Conservation (phyloP, 2,888 invertebrate genomes). For the Phaonia tiefii region DNA sequence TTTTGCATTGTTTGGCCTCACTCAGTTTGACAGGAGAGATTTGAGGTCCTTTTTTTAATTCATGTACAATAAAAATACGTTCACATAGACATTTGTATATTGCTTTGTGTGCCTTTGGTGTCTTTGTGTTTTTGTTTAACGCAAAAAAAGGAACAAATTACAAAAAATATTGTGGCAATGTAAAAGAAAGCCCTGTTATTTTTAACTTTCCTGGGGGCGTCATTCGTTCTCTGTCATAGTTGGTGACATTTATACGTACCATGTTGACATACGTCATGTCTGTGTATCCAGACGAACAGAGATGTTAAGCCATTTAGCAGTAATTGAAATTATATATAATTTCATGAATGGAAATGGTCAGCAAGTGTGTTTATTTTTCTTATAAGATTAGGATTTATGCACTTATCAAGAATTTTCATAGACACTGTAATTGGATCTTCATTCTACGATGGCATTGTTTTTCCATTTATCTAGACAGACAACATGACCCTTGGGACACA, state of each 20-base stretch:
- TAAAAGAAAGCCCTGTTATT: neutral
- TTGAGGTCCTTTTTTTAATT: slow-evolving; percentile 1
- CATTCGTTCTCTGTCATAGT: slow-evolving; percentile 20
- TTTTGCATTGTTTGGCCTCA: slow-evolving; percentile 16
- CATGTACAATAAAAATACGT: too few relatives aligned
- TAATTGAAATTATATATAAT: slow-evolving; percentile 28
- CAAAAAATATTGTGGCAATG: too few relatives aligned
- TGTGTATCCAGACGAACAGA: slow-evolving; percentile 5
- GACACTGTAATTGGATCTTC: too few relatives aligned
- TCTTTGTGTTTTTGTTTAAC: slow-evolving; percentile 24
- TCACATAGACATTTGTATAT: too few relatives aligned
- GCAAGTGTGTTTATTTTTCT: neutral
- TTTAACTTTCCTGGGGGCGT: neutral
- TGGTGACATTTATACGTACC: slow-evolving; percentile 41
- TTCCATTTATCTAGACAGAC: too few relatives aligned
- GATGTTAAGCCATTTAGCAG: slow-evolving; percentile 4
- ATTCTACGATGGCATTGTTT: too few relatives aligned
- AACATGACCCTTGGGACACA: too few relatives aligned
- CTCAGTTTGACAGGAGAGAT: neutral
- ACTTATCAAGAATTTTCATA: too few relatives aligned
- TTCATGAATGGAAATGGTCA: neutral
- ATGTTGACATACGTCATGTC: slow-evolving; percentile 41
- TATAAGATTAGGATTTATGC: too few relatives aligned
- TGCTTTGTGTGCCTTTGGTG: neutral
- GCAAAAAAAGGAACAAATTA: too few relatives aligned